These are phyloP conservation scores for Perognathus longimembris DNA, from an alignment of 2,113 vertebrate genomes.

Conservation along the genomic window DNA sequence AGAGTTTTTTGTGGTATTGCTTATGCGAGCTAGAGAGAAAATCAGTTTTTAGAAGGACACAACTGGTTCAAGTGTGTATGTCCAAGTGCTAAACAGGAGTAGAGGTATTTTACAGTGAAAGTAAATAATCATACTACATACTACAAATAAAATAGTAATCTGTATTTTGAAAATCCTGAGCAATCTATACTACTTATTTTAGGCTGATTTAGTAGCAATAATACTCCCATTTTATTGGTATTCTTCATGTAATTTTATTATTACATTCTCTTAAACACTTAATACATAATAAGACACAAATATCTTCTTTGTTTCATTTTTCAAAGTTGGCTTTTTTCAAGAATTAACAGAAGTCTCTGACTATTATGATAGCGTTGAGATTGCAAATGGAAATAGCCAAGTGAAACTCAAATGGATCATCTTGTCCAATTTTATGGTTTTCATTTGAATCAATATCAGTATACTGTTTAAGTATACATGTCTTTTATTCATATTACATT, in stretches of 20 bases:
- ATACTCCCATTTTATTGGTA: background rate
- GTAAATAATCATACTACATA: background rate
- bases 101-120: background rate
- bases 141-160: background rate
- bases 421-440: background rate
- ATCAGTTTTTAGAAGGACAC: background rate
- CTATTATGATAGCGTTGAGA: background rate
- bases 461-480: too few relatives aligned
- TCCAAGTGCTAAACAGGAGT: background rate
- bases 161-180: background rate
- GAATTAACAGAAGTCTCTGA: background rate
- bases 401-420: background rate
- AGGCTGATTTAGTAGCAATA: background rate
- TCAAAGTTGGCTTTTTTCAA: background rate
- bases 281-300: too few relatives aligned
- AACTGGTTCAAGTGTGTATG: background rate
- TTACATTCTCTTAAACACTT: too few relatives aligned
- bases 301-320: slow-evolving; percentile 1
- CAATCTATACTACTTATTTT: background rate
- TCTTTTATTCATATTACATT: too few relatives aligned
- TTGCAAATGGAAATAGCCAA: background rate
- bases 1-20: slow-evolving; percentile 13
- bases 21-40: background rate
- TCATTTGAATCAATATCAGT: background rate
- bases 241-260: background rate